Base-by-base conservation (phyloP, 2,797 vertebrate genomes). In the Glossophaga mutica region DNA sequence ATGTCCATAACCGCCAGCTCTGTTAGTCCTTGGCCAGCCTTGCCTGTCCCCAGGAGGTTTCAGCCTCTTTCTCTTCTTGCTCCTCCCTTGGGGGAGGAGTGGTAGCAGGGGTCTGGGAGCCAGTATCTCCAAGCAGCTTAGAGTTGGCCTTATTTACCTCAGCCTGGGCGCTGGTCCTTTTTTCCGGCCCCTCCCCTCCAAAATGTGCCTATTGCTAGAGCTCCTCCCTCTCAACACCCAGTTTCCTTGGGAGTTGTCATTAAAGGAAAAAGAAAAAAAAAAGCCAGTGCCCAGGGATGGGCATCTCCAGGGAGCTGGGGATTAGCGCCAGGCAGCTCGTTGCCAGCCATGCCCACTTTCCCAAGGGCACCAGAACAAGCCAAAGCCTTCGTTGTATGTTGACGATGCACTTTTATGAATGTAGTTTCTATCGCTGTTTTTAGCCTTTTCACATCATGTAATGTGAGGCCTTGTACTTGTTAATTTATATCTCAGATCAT, bases 341-440 rank as follows among this genome's bases (percentile, higher is more conserved):
- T 94, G 92, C 96, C 88, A 96, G 96, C 94, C 92, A 90, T 94
- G 94, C 97, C 96, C 96, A 95, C 97, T 86, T 84, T 97, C 97
- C 68, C 74, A 92, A n/a, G 42, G 97, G 98, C 98, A 97, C 98
- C 97, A 97, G 97, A 98, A 98, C 97, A 98, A 98, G 98, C 98
- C 98, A 98, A 98, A 98, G 98, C 97, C 97, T 98, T 98, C 93
- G 90, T 97, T 98, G 98, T 98, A 93, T 98, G 98, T 98, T 98
- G 98, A 98, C 98, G 98, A 99, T 99, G 99, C 99, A 99, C 99
- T 99, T 99, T 99, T 98, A 98, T 99, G 98, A 99, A 99, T 99
- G 99, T 99, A 98, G 98, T 99, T 98, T 98, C 97, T 99, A 98
- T 98, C 97, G 96, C 98, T 98, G 98, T 98, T 98, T 98, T 98